A percentile compares a stretch with the other conserved stretches of the same genome.
Evolutionary conservation across 2,113 vertebrate genomes (phyloP).

Genomic region (Rhagologus leucostigma): DNA sequence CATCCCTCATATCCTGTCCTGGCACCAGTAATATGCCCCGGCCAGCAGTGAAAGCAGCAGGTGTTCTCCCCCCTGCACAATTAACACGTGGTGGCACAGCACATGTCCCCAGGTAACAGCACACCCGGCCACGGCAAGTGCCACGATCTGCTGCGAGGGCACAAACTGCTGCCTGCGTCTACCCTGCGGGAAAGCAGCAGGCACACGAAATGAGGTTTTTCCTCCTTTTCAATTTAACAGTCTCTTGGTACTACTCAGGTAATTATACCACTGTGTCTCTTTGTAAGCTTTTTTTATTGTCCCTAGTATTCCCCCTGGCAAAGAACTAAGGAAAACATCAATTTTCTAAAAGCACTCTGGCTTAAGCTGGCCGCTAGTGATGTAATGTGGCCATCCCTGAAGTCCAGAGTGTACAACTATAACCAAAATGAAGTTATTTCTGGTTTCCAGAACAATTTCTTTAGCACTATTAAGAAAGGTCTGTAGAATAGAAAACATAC

Average conservation of each 20-base stretch:
- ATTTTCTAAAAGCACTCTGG: neutral
- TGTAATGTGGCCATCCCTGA: neutral
- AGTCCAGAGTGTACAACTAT: neutral
- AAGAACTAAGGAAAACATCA: neutral
- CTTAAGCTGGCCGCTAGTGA: neutral
- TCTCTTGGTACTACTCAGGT: neutral
- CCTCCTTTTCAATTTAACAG: neutral
- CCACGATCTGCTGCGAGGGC: neutral
- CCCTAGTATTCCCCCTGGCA: neutral
- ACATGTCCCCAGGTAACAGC: accelerated
- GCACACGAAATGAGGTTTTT: neutral
- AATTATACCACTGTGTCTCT: neutral
- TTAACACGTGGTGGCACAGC: accelerated
- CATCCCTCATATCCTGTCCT: neutral
- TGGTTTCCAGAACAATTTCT: neutral
- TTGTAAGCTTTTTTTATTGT: constrained; percentile 9
- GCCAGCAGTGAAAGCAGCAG: neutral
- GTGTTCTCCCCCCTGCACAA: neutral
- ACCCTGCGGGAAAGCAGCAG: neutral
- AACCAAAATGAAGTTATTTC: neutral
- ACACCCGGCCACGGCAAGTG: neutral
- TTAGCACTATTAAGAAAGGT: neutral
- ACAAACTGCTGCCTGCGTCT: neutral
- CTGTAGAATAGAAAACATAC: neutral
- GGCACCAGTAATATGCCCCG: neutral